Evolutionary conservation across 1,140 invertebrate genomes (phyloP).

Genomic region (Bathynomus jamesi): DNA sequence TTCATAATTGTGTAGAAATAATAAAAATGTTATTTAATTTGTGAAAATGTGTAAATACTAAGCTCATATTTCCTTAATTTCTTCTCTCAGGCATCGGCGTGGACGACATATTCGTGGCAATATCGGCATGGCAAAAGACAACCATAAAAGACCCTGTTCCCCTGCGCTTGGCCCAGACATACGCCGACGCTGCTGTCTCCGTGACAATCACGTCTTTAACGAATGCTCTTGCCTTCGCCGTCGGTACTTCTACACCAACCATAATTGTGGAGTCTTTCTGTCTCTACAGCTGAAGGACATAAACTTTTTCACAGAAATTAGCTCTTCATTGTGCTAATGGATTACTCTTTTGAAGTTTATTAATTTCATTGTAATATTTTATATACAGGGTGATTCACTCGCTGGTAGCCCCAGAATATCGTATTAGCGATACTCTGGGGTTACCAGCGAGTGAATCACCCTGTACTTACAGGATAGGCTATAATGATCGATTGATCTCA

Average conservation of each 20-base stretch:
- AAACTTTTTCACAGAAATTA: too few relatives aligned
- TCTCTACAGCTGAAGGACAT: constrained; percentile 43
- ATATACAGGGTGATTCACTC: too few relatives aligned
- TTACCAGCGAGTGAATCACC: too few relatives aligned
- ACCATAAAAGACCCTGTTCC: constrained; percentile 67
- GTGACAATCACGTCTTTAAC: constrained; percentile 80
- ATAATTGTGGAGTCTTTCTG: constrained; percentile 11
- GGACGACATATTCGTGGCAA: constrained; percentile 93
- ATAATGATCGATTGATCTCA: too few relatives aligned
- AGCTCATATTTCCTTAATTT: not conserved
- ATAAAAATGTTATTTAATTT: not conserved
- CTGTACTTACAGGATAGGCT: too few relatives aligned
- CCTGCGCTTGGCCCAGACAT: constrained; percentile 73
- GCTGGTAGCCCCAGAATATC: too few relatives aligned
- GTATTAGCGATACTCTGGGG: too few relatives aligned
- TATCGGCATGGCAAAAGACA: constrained; percentile 83
- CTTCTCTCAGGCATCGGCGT: constrained; percentile 58
- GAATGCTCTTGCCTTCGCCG: constrained; percentile 7
- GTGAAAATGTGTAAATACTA: not conserved
- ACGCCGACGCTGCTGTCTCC: constrained; percentile 59
- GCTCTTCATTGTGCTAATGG: too few relatives aligned
- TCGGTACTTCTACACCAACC: constrained; percentile 6
- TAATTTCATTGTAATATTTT: too few relatives aligned
- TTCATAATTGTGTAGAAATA: not conserved
- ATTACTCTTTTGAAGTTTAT: too few relatives aligned